Conservation (phyloP, 2,113 vertebrate species). For the Grantiella picta region DNA sequence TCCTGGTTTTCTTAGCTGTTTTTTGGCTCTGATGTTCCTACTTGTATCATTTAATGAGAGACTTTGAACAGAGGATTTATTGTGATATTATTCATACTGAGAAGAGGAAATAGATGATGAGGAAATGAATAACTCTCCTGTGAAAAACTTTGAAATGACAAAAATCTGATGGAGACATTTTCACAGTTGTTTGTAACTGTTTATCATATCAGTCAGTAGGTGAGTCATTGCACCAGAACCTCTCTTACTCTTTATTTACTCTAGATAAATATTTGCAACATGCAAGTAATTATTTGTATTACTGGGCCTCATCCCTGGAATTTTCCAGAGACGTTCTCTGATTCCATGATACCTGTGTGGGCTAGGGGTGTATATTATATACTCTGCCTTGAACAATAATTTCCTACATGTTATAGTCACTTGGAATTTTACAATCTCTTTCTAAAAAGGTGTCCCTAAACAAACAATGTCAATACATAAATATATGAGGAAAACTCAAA, state of each 20-base stretch:
- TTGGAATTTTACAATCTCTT: background rate
- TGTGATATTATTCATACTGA: background rate
- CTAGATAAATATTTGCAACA: constrained; percentile 23
- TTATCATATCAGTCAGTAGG: background rate
- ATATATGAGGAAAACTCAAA: background rate
- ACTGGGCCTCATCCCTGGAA: background rate
- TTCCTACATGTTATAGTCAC: background rate
- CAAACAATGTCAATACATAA: background rate
- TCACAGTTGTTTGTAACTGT: background rate
- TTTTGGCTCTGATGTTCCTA: background rate
- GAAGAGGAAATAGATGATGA: constrained; percentile 13
- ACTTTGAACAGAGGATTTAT: background rate
- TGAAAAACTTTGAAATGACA: background rate
- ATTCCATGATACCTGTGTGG: background rate
- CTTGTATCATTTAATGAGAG: background rate
- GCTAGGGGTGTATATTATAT: background rate
- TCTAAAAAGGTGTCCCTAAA: background rate
- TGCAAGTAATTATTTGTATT: constrained; percentile 24
- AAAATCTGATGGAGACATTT: background rate
- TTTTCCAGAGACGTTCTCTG: background rate
- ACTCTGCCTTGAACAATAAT: background rate
- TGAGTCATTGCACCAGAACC: background rate
- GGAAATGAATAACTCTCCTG: background rate
- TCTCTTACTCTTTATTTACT: background rate
- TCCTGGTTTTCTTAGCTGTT: background rate